These are phyloP conservation scores for Danionella cerebrum DNA, from an alignment of 2,113 vertebrate genomes.

Conservation along the genomic window DNA sequence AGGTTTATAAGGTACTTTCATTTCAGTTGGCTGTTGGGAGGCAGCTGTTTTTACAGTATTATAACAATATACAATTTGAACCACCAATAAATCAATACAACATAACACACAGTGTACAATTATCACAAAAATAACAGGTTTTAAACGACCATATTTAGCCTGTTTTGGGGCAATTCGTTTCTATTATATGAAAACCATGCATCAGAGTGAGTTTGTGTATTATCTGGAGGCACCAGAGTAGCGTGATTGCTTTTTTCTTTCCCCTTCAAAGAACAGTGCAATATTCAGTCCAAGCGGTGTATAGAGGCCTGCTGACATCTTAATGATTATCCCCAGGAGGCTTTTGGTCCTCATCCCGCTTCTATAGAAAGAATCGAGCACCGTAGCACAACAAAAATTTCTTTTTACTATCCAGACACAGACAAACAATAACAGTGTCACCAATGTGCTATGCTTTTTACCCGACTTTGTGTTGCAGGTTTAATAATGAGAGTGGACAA, in stretches of 20 bases:
- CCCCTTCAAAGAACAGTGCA: slow-evolving; percentile 21
- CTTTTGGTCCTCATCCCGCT: slow-evolving; percentile 40
- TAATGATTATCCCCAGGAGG: slow-evolving; percentile 55
- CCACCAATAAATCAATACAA: too few species aligned
- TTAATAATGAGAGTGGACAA: slow-evolving; percentile 28
- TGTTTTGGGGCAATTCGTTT: slow-evolving; percentile 38
- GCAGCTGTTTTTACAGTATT: too few species aligned
- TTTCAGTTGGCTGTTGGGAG: too few species aligned
- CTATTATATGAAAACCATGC: slow-evolving; percentile 49
- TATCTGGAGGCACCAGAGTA: slow-evolving; percentile 34
- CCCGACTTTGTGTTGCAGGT: slow-evolving; percentile 34
- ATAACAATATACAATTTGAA: too few species aligned
- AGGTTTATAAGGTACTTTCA: too few species aligned
- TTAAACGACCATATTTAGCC: slow-evolving; percentile 21
- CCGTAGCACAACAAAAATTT: slow-evolving; percentile 20
- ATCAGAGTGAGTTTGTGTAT: slow-evolving; percentile 45
- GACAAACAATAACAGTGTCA: background rate
- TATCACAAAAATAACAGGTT: too few species aligned
- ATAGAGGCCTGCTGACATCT: slow-evolving; percentile 47
- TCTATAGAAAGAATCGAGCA: slow-evolving; percentile 34
- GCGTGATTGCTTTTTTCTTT: slow-evolving; percentile 39
- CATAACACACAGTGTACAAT: too few species aligned
- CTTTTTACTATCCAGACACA: background rate
- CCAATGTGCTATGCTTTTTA: slow-evolving; percentile 5
- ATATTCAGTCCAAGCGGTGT: slow-evolving; percentile 30